A percentile compares a stretch with the other conserved stretches of the same genome.
Conservation (phyloP, 2,888 invertebrate genomes). For the Lapara coniferarum region DNA sequence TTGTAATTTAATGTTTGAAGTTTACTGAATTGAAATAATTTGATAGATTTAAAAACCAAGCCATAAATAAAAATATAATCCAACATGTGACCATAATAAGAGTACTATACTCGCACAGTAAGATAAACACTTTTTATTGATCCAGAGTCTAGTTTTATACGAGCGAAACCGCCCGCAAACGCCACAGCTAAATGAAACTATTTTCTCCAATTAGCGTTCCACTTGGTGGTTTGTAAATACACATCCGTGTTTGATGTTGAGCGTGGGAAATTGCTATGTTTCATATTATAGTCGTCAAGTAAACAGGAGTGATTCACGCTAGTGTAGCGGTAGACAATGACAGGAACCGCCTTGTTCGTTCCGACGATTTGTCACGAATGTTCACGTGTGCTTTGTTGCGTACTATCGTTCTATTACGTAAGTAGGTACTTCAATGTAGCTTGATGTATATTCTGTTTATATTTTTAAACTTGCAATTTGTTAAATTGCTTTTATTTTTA, state of each 20-base stretch:
- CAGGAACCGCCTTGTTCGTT: constrained; percentile 69
- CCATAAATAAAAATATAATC: no score
- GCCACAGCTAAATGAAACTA: constrained; percentile 25
- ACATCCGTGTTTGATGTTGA: constrained; percentile 32
- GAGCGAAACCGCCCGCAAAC: neutral
- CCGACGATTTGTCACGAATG: constrained; percentile 57
- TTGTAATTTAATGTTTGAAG: no score
- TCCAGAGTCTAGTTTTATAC: constrained; percentile 7
- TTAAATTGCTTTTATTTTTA: no score
- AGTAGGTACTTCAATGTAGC: neutral
- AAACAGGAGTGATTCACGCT: constrained; percentile 58
- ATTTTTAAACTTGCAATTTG: no score
- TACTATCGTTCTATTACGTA: constrained; percentile 39
- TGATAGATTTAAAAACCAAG: no score
- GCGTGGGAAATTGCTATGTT: constrained; percentile 57
- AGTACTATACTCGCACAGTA: no score
- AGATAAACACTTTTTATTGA: neutral
- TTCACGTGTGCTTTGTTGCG: constrained; percentile 51
- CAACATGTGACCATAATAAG: no score
- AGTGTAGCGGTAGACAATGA: constrained; percentile 63
- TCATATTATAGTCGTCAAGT: constrained; percentile 46
- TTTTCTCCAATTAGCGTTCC: constrained; percentile 25
- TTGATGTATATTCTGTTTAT: no score
- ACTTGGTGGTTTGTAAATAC: constrained; percentile 40
- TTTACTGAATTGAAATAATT: no score